Base-by-base conservation (phyloP, 1,140 invertebrate species). In the Trichogramma pretiosum region DNA sequence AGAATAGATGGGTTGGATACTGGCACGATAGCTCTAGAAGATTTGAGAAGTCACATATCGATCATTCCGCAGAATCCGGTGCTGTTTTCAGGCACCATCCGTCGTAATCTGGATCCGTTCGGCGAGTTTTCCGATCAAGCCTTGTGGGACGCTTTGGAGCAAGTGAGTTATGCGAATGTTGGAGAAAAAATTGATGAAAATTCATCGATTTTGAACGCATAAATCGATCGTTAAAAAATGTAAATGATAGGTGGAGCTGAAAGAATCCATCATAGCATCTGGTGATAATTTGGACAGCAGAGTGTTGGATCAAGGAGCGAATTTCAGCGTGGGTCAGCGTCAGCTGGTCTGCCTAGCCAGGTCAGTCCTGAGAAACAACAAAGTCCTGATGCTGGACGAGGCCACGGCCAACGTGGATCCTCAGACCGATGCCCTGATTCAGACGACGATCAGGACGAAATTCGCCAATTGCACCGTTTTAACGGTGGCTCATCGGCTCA, bases 331-430 rank as follows among this genome's bases (percentile, higher is more conserved):
- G 13, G 84, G 84, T 0, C 81, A 85, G 59, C 64, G 80, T 23
- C 84, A 87, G 56, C 64, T 87, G 13, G 59, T 87, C 1, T 87
- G 84, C 50, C 67, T 87, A 39, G 82, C 79, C 0, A 61, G 82
- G 56, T 80, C 82, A 3, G 73, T 86, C 41, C 60, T 86, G 5
- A 67, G 77, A 35, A 79, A 81, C 18, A 80, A 80, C 56, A 75
- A 74, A 48, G 74, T 87, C 54, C 59, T 87, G 2, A 74, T 87
- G 47, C 58, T 88, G 37, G 85, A 89, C 59, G 85, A 88, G 66
- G 86, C 85, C 0, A 87, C 86, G 0, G 85, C 85, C 3, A 82
- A 84, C 45, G 79, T 89, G 2, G 85, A 87, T 62, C 66, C 71
- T 0, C 64, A 81, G 72, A 74, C 72, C 0, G 73, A 74, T 47